Base-by-base conservation (phyloP, 2,797 vertebrate species). In the Cynopterus sphinx region DNA sequence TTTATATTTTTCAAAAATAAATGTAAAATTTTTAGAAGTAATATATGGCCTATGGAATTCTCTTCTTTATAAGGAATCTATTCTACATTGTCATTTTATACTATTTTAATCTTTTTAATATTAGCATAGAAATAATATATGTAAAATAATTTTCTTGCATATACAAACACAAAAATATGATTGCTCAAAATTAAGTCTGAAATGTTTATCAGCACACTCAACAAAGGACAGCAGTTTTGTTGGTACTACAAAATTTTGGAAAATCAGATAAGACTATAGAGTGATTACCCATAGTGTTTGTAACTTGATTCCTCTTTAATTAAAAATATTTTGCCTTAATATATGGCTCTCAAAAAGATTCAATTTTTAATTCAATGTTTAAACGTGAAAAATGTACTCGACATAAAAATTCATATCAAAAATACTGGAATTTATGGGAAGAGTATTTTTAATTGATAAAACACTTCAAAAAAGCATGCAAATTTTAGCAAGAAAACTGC, bases 331-430 rank as follows among this genome's bases (percentile, higher is more conserved):
- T 73, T 55, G n/a, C 75, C 16, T 67, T 90, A 33, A 75, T 59
- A 43, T 31, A 31, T 39, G 26, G n/a, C 17, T 26, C 33, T 87
- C 68, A 73, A 83, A 81, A 92, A 63, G 9, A 75, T 92, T 95
- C 17, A 78, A 36, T 41, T 57, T 90, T 61, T 63, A 81, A 82
- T 85, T 96, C 12, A 95, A 0, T 86, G 92, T 10, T 94, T 87
- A 57, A 68, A 39, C 65, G 19, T 87, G 31, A 87, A 90, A 94
- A 85, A 87, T 77, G 10, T 24, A 46, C 43, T 68, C 61, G 6
- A 26, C 5, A 65, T 9, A 68, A 51, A 84, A 79, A 79, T 90
- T 90, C 16, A 92, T 71, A 90, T 87, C 46, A 67, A n/a, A 85
- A 63, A 88, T 81, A 81, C 33, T 79, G 7, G 81, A 74, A 9